Base-by-base conservation (phyloP, 2,888 invertebrate species). In the Cephus rjabovi region DNA sequence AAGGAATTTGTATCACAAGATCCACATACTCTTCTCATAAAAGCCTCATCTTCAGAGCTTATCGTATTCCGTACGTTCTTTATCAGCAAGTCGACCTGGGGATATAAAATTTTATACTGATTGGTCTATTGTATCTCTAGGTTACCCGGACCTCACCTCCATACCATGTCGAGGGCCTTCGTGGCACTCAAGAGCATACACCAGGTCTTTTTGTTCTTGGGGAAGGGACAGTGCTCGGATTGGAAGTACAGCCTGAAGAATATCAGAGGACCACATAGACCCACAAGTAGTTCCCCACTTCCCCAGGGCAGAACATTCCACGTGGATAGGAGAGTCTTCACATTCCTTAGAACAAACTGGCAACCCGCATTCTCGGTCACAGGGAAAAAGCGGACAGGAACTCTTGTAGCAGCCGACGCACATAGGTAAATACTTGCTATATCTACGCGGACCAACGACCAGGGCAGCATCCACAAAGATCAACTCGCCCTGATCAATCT, bases 381-480 rank as follows among this genome's bases (percentile, higher is more conserved):
- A 96, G 73, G 87, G 94, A 89, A 88, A 88, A 2, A 91, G 84
- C 4, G 87, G 84, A 78, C 89, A 89, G 9, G 83, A 84, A 78
- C 91, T 90, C 83, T 93, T 93, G 84, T 93, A 94, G 87, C 96
- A 96, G 83, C 93, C 93, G 1, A 94, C 94, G 90, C 96, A 96
- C 86, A 94, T 93, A 78, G 93, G 93, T 31, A 93, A 90, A 69
- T 92, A 92, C 77, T 87, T 88, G 76, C 91, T 92, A 76, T 93
- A 92, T 69, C 93, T 93, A 74, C 95, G 93, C 0, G 96, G 96
- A 0, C 97, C 96, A 75, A 94, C 90, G 71, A 96, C 92, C 73
- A 97, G 90, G 1, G 97, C 95, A 77, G 92, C 93, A 89, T 97
- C 97, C 15, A 93, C 92, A 87, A 95, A 96, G 76, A 97, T 93